Evolutionary conservation across 2,888 invertebrate genomes (phyloP), one percentile per base, ranked within the genome.

Genomic region (Holacanthella duospinosa): DNA sequence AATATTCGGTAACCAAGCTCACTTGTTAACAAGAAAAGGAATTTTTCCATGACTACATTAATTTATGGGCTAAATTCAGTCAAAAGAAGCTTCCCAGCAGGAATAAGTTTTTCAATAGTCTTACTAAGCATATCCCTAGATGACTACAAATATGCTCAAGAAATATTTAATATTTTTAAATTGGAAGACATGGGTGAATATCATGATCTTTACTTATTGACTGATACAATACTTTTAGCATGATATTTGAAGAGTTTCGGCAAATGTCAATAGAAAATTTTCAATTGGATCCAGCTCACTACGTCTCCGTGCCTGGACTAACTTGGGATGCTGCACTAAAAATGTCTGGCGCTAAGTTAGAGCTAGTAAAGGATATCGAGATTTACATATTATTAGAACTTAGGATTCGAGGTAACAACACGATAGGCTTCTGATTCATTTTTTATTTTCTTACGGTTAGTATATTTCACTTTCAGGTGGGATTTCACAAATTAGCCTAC

Each of bases 171-270:
- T 12, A 36, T 12, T 6, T 36, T 36, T 16, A 36, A 16, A 6
- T 36, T 6, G 9, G 9, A 16, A 6, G 6, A 6, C 16, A 6
- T 36, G 16, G 36, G 36, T 12, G 36, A 36, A 26, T 72, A 71
- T 59, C 68, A 68, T 44, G 69, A 71, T 62, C 28, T 73, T 2
- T 75, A 75, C 62, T 24, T 68, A 1, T 55, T 64, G 26, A 62
- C 65, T 19, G 73, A 74, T 65, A 65, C 66, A 0, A 29, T 68
- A 2, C 61, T 71, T 2, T 65, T 75, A 6, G 72, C 71, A 9
- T 68, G 70, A 66, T 73, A 0, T 74, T 75, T 64, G 70, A 74
- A 62, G 66, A 64, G 19, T 75, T 74, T 67, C 43, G 74, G 44
- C 57, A 59, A 6, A 57, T 70, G 12, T 67, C 69, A 24, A 25